Conservation (phyloP, 2,888 invertebrate genomes). For the Tipula vernalis region DNA sequence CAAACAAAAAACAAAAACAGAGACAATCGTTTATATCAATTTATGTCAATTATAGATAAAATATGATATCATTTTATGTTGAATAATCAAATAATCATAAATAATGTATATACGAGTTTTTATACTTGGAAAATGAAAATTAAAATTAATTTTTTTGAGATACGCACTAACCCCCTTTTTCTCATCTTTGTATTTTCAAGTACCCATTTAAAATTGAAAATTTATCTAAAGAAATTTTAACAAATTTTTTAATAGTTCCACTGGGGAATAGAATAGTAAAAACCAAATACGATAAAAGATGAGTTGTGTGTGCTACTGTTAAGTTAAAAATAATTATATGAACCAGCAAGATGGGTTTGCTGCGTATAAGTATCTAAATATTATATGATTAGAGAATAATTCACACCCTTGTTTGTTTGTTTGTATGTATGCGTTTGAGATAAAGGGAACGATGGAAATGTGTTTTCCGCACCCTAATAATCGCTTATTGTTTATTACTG, state of each 20-base stretch:
- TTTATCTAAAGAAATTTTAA: not conserved
- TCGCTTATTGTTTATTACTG: not conserved
- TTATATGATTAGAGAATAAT: not conserved
- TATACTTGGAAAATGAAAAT: not conserved
- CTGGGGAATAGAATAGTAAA: not conserved
- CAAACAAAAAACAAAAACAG: not conserved
- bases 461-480: not conserved
- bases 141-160: not conserved
- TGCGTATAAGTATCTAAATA: not conserved
- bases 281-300: not conserved
- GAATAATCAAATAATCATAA: not conserved
- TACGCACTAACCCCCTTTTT: not conserved
- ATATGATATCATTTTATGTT: conserved; percentile 4
- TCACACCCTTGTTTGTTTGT: not conserved
- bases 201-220: not conserved
- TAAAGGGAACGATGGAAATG: not conserved
- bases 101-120: not conserved
- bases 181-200: not conserved
- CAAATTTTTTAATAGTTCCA: conserved; percentile 4
- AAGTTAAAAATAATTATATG: not conserved
- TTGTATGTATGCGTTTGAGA: not conserved
- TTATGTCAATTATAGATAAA: not conserved
- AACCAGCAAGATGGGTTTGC: not conserved
- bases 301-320: not conserved
- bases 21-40: not conserved